Evolutionary conservation across 2,888 invertebrate species (phyloP), one percentile per base, ranked within the genome.

Genomic region (Hirtodrosophila alboralis): DNA sequence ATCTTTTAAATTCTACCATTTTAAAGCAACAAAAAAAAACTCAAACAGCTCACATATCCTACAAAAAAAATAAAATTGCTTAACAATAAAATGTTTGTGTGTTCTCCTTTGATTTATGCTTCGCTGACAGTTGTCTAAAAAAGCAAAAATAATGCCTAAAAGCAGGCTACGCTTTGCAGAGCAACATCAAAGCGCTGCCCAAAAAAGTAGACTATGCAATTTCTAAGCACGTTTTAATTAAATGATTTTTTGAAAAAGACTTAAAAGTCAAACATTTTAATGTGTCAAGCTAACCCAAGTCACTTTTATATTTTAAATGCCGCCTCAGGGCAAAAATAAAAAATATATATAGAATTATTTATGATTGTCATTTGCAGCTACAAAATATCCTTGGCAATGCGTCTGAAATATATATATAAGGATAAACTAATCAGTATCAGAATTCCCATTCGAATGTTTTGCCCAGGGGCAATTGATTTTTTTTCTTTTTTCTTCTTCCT

Each of bases 381-480:
- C n/a, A n/a, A n/a, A n/a, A 13, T 30, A 10, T 40, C 27, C 9
- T 43, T 41, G 30, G 41, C 31, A 31, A 48, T 41, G 49, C 51
- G 56, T 30, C 40, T 27, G 34, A 52, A 26, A 30, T 34, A 16
- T 18, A 52, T 18, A 30, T 34, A 16, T 18, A 26, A 12, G 6
- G 31, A 13, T 4, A 16, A 57, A 13, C 27, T 31, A 58, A 38
- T 41, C 52, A 12, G 31, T 30, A 49, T 31, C 12, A 4, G 3
- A 18, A 18, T 18, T 18, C n/a, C 37, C 47, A 48, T 28, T 12
- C 59, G 47, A 64, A 56, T 26, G 57, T 64, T 47, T 78, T 73
- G 69, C 63, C 58, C 73, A 59, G 63, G 49, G 67, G 18, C 69
- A 80, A 75, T 80, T 80, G 77, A 80, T 80, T 84, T 83, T 78